Base-by-base conservation (phyloP, 1,140 invertebrate species). In the Hypsibius dujardini region DNA sequence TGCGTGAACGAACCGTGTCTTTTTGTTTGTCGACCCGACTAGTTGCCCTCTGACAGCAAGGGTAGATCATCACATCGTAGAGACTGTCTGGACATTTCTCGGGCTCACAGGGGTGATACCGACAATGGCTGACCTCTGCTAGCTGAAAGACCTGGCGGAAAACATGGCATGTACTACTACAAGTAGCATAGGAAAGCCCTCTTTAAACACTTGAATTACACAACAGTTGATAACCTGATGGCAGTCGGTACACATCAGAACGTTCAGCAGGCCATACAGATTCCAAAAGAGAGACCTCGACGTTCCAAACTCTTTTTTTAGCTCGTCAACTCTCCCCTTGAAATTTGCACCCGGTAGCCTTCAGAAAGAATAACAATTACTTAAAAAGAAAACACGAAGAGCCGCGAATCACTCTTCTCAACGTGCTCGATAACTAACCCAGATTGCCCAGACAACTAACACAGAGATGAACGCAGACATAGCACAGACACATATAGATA, bases 241-340 rank as follows among this genome's bases (percentile, higher is more conserved):
- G 0, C 28, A 67, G 12, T 45, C 42, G 12, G 3, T 42, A 42
- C 62, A 67, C 42, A 15, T 12, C 42, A 67, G 7, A 15, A 42
- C 62, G 45, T 67, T 67, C 12, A 67, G 62, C 12, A 67, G 62
- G 12, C 62, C 62, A 67, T 67, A 67, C 3, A 67, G 62, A 67
- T 67, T 15, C 62, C 62, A 67, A 7, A 67, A 42, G 12, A 67
- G 7, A 7, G 62, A 12, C 45, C 62, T 12, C 12, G 12, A 7
- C 50, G 62, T 15, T 67, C 42, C 62, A 67, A 15, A 67, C 7
- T 7, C 3, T 42, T 42, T 12, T 7, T 42, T 67, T 15, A 67
- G 12, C 7, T 67, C 12, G 0, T 67, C 62, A 42, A 67, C 42
- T 67, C 62, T 67, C 7, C 45, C 42, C 62, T 67, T 12, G 42